A percentile compares a stretch with the other conserved stretches of the same genome.
These are phyloP conservation scores for Laterallus jamaicensis DNA, from an alignment of 2,113 vertebrate genomes.

Conservation along the genomic window DNA sequence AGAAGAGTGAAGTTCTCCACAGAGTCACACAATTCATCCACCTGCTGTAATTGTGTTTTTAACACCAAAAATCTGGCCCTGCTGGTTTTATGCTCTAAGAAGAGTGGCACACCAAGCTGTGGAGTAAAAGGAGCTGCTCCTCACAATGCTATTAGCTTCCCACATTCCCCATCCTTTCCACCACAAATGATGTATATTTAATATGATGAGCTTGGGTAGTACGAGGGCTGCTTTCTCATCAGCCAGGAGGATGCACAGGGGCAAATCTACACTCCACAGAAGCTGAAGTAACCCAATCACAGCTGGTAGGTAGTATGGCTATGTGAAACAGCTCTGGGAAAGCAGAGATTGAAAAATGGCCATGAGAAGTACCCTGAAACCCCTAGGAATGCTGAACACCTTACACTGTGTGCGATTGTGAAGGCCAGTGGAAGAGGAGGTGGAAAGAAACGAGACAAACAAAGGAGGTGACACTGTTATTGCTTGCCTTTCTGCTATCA, in stretches of 20 bases:
- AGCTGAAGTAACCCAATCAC: neutral
- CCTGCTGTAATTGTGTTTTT: neutral
- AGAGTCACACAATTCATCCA: neutral
- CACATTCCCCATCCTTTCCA: neutral
- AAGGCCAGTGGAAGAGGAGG: neutral
- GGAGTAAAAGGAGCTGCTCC: neutral
- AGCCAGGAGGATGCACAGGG: neutral
- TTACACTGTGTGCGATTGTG: accelerated
- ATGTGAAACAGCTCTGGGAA: neutral
- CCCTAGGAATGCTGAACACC: neutral
- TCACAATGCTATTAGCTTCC: neutral
- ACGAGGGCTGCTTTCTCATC: neutral
- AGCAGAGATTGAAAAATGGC: neutral
- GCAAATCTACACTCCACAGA: neutral
- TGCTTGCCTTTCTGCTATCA: neutral
- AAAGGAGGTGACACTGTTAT: neutral
- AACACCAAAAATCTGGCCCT: neutral
- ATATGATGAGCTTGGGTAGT: neutral
- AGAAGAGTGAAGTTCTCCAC: neutral
- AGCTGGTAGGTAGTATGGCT: neutral
- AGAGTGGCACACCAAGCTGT: neutral
- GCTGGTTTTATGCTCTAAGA: neutral
- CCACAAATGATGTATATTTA: neutral
- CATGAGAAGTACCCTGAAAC: neutral
- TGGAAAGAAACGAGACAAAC: neutral